Percentiles rank a stretch among this genome's conserved stretches.
Evolutionary conservation across 2,113 vertebrate genomes (phyloP).

Genomic region (Lutjanus erythropterus): DNA sequence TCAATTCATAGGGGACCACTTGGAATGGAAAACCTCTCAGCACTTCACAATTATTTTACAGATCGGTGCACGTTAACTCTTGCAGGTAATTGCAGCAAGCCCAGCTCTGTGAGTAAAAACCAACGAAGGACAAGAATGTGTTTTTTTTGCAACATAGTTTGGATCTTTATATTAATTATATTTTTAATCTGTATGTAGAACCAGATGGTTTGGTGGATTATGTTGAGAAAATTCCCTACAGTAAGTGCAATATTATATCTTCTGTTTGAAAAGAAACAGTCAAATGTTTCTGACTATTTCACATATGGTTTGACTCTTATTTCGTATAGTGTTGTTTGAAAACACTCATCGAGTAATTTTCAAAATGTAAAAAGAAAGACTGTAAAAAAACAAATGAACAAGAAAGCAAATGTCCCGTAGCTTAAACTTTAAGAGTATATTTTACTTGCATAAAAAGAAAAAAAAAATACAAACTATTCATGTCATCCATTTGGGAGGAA

Average conservation of each 20-base stretch:
- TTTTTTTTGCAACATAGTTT: slow-evolving; percentile 10
- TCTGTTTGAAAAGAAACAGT: background rate
- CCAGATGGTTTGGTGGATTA: slow-evolving; percentile 19
- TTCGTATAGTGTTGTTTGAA: background rate
- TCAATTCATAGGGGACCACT: slow-evolving; percentile 73
- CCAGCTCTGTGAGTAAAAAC: slow-evolving; percentile 49
- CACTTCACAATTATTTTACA: slow-evolving; percentile 79
- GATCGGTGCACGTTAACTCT: slow-evolving; percentile 77
- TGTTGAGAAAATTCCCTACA: background rate
- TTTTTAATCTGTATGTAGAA: slow-evolving; percentile 29
- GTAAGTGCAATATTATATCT: background rate
- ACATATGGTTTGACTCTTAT: background rate
- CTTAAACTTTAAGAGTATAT: slow-evolving; percentile 28
- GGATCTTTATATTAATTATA: slow-evolving; percentile 26
- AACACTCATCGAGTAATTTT: background rate
- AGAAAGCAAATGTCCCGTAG: slow-evolving; percentile 9
- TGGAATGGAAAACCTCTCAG: slow-evolving; percentile 77
- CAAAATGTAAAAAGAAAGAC: background rate
- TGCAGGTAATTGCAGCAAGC: slow-evolving; percentile 75
- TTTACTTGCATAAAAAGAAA: slow-evolving; percentile 16
- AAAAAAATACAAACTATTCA: slow-evolving; percentile 13
- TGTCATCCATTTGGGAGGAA: slow-evolving; percentile 66
- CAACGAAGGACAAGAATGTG: slow-evolving; percentile 32
- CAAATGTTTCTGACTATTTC: background rate
- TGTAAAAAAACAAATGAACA: slow-evolving; percentile 19